Evolutionary conservation across 2,797 vertebrate genomes (phyloP).

Genomic region (Pangasius macronema): DNA sequence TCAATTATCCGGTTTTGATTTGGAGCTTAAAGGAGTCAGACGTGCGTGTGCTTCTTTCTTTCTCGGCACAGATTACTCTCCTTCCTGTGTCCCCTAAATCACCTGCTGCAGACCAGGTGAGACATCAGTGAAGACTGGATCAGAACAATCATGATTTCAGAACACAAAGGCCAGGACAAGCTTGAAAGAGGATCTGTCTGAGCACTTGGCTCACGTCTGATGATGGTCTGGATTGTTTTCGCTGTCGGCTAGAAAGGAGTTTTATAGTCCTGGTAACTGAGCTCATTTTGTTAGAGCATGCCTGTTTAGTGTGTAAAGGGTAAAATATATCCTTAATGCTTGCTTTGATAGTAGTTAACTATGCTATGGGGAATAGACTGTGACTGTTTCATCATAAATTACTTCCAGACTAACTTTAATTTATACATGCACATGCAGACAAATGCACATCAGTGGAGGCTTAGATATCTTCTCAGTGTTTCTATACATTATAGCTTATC

Average conservation of each 20-base stretch:
- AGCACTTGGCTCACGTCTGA: not conserved
- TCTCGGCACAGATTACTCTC: slow-evolving; percentile 12
- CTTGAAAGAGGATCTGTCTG: slow-evolving; percentile 1
- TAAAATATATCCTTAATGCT: not conserved
- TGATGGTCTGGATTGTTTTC: slow-evolving; percentile 7
- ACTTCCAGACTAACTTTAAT: not conserved
- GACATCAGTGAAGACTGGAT: slow-evolving; percentile 13
- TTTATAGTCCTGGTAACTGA: not conserved
- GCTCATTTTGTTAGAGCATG: not conserved
- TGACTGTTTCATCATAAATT: not conserved
- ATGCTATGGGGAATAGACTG: not conserved
- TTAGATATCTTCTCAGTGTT: not conserved
- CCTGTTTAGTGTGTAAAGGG: too few species aligned
- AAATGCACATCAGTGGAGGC: not conserved
- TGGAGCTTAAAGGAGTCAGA: slow-evolving; percentile 6
- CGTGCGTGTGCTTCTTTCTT: not conserved
- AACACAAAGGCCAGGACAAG: not conserved
- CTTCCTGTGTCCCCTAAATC: not conserved
- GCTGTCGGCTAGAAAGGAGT: not conserved
- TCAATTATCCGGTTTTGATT: slow-evolving; percentile 39
- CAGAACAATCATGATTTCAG: not conserved
- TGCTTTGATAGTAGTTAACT: not conserved
- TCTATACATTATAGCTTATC: not conserved
- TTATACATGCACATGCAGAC: not conserved
- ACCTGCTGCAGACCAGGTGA: slow-evolving; percentile 22